A percentile compares a stretch with the other conserved stretches of the same genome.
These are phyloP conservation scores for Monodelphis domestica DNA, from an alignment of 2,797 vertebrate species.

Conservation along the genomic window DNA sequence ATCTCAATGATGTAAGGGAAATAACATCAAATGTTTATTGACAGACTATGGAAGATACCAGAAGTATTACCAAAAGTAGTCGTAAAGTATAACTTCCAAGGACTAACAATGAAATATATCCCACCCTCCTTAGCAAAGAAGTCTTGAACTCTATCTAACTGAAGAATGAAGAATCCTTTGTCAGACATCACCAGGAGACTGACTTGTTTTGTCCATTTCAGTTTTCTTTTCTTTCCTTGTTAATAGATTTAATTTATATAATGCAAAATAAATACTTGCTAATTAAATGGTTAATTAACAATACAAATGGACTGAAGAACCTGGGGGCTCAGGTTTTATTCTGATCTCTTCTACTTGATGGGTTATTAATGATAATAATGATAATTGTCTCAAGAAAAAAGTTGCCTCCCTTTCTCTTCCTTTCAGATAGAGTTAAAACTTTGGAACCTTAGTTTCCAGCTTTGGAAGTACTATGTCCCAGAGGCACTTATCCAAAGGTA, in stretches of 20 bases:
- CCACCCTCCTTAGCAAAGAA: neutral
- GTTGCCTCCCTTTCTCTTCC: neutral
- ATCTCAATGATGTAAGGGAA: neutral
- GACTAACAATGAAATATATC: neutral
- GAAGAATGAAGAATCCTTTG: neutral
- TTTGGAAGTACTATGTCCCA: neutral
- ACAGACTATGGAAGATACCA: neutral
- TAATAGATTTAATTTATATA: neutral
- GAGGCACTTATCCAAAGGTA: neutral
- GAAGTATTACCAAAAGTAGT: neutral
- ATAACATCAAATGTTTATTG: neutral
- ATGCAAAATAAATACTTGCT: neutral
- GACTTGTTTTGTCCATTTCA: neutral
- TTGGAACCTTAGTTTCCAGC: neutral
- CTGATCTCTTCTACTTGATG: neutral
- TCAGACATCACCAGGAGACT: neutral
- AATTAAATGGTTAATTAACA: neutral
- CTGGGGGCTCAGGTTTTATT: neutral
- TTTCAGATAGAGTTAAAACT: neutral
- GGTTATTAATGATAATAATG: neutral
- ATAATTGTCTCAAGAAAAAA: neutral
- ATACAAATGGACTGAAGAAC: neutral
- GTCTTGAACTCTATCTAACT: neutral
- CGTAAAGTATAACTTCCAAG: fast-evolving
- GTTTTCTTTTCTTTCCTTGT: neutral